Base-by-base conservation (phyloP, 1,140 invertebrate genomes). In the Leguminivora glycinivorella region DNA sequence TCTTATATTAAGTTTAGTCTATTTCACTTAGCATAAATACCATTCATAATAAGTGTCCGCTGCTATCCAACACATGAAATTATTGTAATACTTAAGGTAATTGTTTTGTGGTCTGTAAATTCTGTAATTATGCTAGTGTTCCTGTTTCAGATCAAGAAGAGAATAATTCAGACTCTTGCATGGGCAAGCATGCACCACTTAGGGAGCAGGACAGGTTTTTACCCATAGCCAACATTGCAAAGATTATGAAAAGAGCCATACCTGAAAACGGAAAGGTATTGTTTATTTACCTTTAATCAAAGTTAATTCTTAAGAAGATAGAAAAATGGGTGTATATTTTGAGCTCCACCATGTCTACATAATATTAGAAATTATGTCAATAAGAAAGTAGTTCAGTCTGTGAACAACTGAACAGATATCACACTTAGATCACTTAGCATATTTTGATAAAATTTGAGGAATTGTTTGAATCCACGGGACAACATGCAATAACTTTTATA, bases 201-300 rank as follows among this genome's bases (percentile, higher is more conserved):
- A 89, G 96, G 40, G 96, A 98, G 88, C 97, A 99, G 92, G 98
- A 99, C 88, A 93, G 98, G 77, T 99, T 99, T 89, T 92, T 99
- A 56, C 98, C 98, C 1, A 99, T 99, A 78, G 99, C 99, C 22
- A 99, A 99, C 93, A 98, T 99, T 56, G 98, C 98, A 0, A 96
- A 99, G 92, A 99, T 99, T 52, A 99, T 99, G 99, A 99, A 99
- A 92, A 95, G 96, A 85, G 97, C 98, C 4, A 98, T 99, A 78
- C 99, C 99, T 4, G 96, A 97, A 74, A 95, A 96, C 77, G 99
- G 98, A 81, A 99, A 99, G 93, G 96, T 97, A 93, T 69, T 70
- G 34, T 56, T 71, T 10, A 56, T 92, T n/a, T n/a, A n/a, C n/a
- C n/a, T n/a, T n/a, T n/a, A n/a, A n/a, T n/a, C n/a, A n/a, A n/a